Conservation (phyloP, 2,113 vertebrate species). For the human (Homo sapiens) region GRCh38 chr1:237453501-237454000, state of each 20-base stretch:
- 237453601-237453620: neutral
- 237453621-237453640: neutral
- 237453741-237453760: neutral
- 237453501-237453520: neutral
- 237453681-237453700: neutral
- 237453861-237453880: neutral
- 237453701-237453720: neutral
- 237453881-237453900: neutral
- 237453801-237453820: neutral
- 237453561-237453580: neutral
- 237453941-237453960: neutral
- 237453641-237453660: neutral
- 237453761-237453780: neutral
- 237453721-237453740: neutral
- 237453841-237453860: neutral
- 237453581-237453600: neutral
- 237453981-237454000: neutral
- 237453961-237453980: neutral
- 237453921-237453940: neutral
- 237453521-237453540: neutral
- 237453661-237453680: neutral
- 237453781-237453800: neutral
- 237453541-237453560: neutral
- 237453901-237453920: neutral
- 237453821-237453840: neutral